Conservation (phyloP, 1,140 invertebrate species). For the Cotesia glomerata region DNA sequence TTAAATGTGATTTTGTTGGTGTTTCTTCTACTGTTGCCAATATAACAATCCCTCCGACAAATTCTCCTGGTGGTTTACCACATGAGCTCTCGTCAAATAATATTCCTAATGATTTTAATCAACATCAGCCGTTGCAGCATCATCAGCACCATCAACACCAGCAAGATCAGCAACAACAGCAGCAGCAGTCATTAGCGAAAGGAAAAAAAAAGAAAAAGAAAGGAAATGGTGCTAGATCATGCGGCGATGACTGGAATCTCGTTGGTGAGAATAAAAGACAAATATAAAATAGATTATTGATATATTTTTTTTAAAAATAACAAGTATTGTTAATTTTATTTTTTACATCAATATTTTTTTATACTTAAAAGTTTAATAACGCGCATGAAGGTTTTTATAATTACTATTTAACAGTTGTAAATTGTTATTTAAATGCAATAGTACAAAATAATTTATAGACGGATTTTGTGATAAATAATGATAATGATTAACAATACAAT, state of each 20-base stretch:
- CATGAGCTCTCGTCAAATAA: no score
- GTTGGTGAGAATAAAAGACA: constrained; percentile 64
- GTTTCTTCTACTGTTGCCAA: constrained; percentile 6
- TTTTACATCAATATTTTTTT: neutral
- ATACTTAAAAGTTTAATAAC: no score
- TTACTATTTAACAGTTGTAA: no score
- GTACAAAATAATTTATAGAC: no score
- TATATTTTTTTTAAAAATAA: constrained; percentile 16
- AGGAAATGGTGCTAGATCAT: constrained; percentile 50
- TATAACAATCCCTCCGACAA: constrained; percentile 17
- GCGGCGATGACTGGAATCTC: constrained; percentile 65
- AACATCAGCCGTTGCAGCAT: no score
- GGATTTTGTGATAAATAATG: no score
- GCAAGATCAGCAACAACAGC: no score
- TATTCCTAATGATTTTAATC: no score
- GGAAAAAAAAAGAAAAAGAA: constrained; percentile 65
- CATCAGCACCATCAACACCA: no score
- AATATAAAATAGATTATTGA: constrained; percentile 44
- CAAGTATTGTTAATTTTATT: neutral
- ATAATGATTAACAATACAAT: no score
- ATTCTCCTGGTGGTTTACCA: constrained; percentile 30
- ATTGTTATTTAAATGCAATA: no score
- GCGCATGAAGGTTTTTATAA: no score
- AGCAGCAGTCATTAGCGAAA: constrained; percentile 32
- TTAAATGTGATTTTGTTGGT: neutral